Percentiles rank a stretch among this genome's conserved stretches.
These are phyloP conservation scores for Hyles lineata DNA, from an alignment of 2,888 invertebrate species.

Conservation along the genomic window DNA sequence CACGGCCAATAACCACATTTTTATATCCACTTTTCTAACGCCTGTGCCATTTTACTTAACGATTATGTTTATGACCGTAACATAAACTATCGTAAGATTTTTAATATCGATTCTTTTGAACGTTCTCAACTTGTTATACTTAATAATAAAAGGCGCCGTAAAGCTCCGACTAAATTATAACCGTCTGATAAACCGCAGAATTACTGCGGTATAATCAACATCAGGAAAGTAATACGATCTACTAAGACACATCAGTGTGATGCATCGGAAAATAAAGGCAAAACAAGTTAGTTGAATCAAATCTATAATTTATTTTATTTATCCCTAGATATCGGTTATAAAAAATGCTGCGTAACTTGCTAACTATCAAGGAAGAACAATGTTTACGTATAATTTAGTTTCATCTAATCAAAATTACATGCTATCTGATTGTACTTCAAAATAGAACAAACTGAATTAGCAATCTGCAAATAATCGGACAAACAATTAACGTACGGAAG, in stretches of 20 bases:
- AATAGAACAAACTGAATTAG: background rate
- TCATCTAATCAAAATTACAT: background rate
- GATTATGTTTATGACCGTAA: conserved; percentile 39
- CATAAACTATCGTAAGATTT: conserved; percentile 37
- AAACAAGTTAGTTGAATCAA: background rate
- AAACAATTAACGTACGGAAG: background rate
- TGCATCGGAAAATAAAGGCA: background rate
- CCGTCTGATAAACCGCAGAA: conserved; percentile 27
- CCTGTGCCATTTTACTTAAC: conserved; percentile 37
- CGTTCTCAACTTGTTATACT: conserved; percentile 18
- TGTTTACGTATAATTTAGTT: background rate
- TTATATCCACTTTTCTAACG: conserved; percentile 46
- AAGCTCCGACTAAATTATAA: conserved; percentile 19
- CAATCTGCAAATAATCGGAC: background rate
- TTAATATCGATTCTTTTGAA: conserved; percentile 29
- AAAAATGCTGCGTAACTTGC: background rate
- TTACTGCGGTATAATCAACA: conserved; percentile 11
- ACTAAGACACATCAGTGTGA: background rate
- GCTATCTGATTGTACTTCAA: background rate
- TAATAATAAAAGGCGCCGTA: conserved; percentile 27
- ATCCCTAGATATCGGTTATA: background rate
- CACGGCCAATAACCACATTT: conserved; percentile 46
- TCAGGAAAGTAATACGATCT: conserved; percentile 17
- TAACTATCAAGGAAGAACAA: background rate
- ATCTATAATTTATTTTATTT: background rate